Base-by-base conservation (phyloP, 2,113 vertebrate genomes). In the Sceloporus undulatus region DNA sequence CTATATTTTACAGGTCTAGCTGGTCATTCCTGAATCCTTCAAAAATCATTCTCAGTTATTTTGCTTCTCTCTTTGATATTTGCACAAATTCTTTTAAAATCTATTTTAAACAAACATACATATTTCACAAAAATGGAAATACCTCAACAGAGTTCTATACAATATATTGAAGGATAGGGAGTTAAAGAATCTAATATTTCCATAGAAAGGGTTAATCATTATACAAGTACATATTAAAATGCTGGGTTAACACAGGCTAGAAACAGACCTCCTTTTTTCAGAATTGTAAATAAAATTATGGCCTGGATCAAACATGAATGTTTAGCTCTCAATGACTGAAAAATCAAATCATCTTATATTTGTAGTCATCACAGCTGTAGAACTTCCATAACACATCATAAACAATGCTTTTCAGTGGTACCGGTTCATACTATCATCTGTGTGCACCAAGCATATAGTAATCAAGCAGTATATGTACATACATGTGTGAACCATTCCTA, bases 201-300 rank as follows among this genome's bases (percentile, higher is more conserved):
- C 75, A 59, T 48, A 48, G n/a, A 79, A 48, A 68, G 9, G 0
- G 71, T 48, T 48, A 48, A 83, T 34, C 54, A 62, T 34, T 62
- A 21, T 54, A 40, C 23, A 90, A 84, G 79, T 62, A 52, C 18
- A 87, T 8, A 42, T 3, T 87, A 9, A 86, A 78, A 78, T 42
- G 23, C n/a, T 23, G 59, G 13, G 3, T 62, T 62, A 18, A 16
- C 59, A 62, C 18, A 62, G 11, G 18, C 59, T 1, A 62, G 13
- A 77, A 29, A 9, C 4, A 77, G 29, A 75, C 2, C 0, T 40
- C 52, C n/a, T 70, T 11, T 68, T 65, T 70, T 29, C 79, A 52
- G 40, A 84, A 84, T 25, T 34, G 16, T 52, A 71, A 81, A 75
- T 40, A 27, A n/a, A 23, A 48, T 9, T 65, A 83, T 68, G 13